Evolutionary conservation across 1,140 invertebrate species (phyloP).

Genomic region (Oncopodura yosiiana): DNA sequence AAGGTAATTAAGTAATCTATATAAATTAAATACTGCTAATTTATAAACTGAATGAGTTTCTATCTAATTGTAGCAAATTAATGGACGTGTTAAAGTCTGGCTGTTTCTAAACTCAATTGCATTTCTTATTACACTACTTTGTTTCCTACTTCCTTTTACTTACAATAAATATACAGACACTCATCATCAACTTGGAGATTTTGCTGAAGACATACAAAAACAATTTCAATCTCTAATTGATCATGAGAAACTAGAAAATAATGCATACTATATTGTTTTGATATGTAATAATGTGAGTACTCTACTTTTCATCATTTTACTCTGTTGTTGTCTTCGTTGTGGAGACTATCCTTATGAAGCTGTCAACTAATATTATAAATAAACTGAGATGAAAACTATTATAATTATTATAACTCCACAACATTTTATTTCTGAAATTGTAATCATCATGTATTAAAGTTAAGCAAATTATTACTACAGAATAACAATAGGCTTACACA

Average conservation of each 20-base stretch:
- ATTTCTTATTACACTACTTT: slow-evolving; percentile 3
- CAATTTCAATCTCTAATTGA: too few relatives aligned
- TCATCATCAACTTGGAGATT: background rate
- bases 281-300: background rate
- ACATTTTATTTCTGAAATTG: background rate
- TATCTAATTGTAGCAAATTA: background rate
- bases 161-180: background rate
- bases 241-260: too few relatives aligned
- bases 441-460: background rate
- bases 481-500: background rate
- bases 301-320: background rate
- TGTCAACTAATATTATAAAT: background rate
- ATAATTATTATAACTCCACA: background rate
- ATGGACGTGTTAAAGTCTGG: background rate
- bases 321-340: slow-evolving; percentile 7
- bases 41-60: too few relatives aligned
- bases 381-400: background rate
- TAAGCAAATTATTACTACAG: background rate
- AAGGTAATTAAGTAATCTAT: background rate
- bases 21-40: background rate
- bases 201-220: too few relatives aligned
- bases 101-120: background rate
- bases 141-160: background rate
- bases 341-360: slow-evolving; percentile 7
- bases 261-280: background rate